These are phyloP conservation scores for Bombus vancouverensis DNA, from an alignment of 1,140 invertebrate species.

Conservation along the genomic window DNA sequence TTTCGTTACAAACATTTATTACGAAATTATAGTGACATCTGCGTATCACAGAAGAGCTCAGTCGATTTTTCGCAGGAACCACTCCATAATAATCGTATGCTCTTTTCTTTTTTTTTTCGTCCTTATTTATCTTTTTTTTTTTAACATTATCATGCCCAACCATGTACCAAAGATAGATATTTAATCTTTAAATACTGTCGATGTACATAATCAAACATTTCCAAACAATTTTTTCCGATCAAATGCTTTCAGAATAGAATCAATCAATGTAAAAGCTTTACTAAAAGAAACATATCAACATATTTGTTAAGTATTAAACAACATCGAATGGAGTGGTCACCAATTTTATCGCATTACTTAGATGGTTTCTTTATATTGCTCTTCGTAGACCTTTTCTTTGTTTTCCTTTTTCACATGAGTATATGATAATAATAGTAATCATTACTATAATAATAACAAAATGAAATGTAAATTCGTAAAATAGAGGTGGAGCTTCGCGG, in stretches of 20 bases:
- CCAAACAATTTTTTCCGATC: not conserved
- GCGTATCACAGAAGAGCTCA: conserved; percentile 72
- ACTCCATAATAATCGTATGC: conserved; percentile 52
- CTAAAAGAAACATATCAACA: not conserved
- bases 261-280: not conserved
- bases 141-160: not conserved
- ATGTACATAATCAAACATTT: not conserved
- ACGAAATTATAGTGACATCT: conserved; percentile 71
- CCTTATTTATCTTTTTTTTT: not conserved
- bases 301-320: not conserved
- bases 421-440: conserved; percentile 14
- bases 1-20: conserved; percentile 67
- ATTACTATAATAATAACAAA: conserved; percentile 13
- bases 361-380: conserved; percentile 58
- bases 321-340: conserved; percentile 49
- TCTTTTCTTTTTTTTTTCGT: not conserved
- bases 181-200: not conserved
- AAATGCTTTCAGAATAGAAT: not conserved
- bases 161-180: not conserved
- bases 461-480: conserved; percentile 34
- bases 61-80: conserved; percentile 63
- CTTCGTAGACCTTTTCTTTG: conserved; percentile 49
- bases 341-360: conserved; percentile 45
- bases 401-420: conserved; percentile 6
- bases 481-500: conserved; percentile 14